Evolutionary conservation across 2,797 vertebrate species (phyloP).

Genomic region (Nyctibius grandis): DNA sequence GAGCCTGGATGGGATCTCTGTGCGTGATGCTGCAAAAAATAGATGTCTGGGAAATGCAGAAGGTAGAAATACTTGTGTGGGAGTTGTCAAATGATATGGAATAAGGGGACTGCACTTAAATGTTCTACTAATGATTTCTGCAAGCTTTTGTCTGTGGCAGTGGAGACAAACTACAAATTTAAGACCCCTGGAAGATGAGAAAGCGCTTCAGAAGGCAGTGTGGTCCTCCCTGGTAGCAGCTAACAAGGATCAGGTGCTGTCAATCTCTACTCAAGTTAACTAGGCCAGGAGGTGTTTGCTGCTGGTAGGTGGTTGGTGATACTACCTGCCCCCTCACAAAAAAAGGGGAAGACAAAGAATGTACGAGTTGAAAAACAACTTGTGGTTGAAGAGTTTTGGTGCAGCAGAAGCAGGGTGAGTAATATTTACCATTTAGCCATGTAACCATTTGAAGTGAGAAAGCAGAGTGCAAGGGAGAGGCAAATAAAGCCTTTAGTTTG

Average conservation of each 20-base stretch:
- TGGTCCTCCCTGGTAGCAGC: neutral
- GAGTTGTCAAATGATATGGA: neutral
- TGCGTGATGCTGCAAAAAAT: neutral
- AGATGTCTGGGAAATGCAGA: neutral
- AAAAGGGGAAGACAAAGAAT: neutral
- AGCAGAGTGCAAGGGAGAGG: neutral
- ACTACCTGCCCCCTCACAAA: neutral
- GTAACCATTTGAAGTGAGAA: neutral
- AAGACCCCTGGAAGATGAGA: neutral
- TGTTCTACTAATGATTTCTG: neutral
- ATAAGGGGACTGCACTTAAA: neutral
- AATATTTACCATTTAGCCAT: neutral
- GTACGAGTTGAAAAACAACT: neutral
- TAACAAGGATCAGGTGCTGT: neutral
- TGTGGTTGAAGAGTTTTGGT: neutral
- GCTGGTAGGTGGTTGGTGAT: accelerated
- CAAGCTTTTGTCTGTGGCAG: neutral
- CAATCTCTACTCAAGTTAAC: neutral
- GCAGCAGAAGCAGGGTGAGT: neutral
- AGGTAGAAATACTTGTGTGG: neutral
- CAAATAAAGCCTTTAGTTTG: neutral
- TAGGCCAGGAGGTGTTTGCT: neutral
- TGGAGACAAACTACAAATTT: neutral
- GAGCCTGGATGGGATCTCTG: neutral
- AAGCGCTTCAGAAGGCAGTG: neutral